phyloP scores from a whole-genome alignment of 2,797 vertebrate species.

The Neostethus bicornis region DNA sequence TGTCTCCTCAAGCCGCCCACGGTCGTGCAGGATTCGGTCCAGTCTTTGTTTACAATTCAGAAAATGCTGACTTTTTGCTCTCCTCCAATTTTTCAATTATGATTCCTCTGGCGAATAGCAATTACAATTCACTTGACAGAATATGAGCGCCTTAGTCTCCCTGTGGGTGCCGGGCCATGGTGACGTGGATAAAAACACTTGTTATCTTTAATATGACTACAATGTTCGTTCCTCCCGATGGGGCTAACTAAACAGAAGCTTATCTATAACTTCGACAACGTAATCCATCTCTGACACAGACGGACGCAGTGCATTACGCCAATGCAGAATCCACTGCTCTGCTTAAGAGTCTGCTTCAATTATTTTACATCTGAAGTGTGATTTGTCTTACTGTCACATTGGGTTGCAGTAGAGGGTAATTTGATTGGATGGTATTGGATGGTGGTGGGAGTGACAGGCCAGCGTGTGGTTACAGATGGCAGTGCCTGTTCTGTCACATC shows the following conservation, averaged over 20 bases:
- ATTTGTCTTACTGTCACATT: slow-evolving; percentile 72
- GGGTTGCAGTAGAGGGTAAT: slow-evolving; percentile 52
- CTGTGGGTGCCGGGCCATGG: slow-evolving; percentile 5
- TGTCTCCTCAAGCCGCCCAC: slow-evolving; percentile 46
- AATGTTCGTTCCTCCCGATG: slow-evolving; percentile 53
- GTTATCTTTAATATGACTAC: slow-evolving; percentile 63
- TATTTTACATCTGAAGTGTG: slow-evolving; percentile 61
- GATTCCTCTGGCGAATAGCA: slow-evolving; percentile 53
- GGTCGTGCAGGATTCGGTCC: slow-evolving; percentile 39
- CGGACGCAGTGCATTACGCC: slow-evolving; percentile 33
- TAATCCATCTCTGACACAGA: slow-evolving; percentile 69
- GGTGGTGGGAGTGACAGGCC: slow-evolving; percentile 40
- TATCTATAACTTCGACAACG: slow-evolving; percentile 70
- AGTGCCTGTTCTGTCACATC: not conserved
- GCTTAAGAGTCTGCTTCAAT: slow-evolving; percentile 68
- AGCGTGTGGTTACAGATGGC: slow-evolving; percentile 29
- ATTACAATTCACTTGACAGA: slow-evolving; percentile 59
- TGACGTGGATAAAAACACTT: slow-evolving; percentile 59
- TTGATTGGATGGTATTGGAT: slow-evolving; percentile 65
- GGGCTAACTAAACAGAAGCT: slow-evolving; percentile 59
- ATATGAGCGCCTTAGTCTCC: slow-evolving; percentile 33
- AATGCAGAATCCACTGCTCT: slow-evolving; percentile 38
- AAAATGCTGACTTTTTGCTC: slow-evolving; percentile 57
- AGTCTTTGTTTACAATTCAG: slow-evolving; percentile 57
- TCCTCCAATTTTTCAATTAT: slow-evolving; percentile 65